phyloP scores from a whole-genome alignment of 2,113 vertebrate species.

The Bos javanicus region DNA sequence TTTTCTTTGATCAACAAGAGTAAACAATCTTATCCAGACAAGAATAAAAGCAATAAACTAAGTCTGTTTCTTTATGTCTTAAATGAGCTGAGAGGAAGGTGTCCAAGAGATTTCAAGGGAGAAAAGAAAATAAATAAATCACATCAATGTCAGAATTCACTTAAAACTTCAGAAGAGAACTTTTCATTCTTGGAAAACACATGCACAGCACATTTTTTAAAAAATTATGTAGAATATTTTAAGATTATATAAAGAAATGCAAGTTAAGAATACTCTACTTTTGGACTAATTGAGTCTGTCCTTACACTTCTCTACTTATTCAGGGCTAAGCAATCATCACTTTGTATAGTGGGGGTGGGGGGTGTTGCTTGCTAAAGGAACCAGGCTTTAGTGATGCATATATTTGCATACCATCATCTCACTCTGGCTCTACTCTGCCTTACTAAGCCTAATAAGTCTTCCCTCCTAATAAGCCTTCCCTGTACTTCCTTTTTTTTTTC shows the following conservation, averaged over 20 bases:
- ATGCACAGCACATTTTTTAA: background rate
- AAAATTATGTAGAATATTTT: background rate
- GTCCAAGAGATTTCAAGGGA: background rate
- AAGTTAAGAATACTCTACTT: background rate
- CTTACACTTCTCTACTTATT: background rate
- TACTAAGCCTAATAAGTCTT: background rate
- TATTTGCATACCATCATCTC: background rate
- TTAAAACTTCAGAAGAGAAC: slow-evolving; percentile 20
- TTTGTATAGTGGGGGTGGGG: background rate
- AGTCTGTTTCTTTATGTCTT: background rate
- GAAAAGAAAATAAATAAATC: background rate
- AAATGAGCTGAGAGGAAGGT: background rate
- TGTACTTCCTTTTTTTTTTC: background rate
- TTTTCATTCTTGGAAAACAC: background rate
- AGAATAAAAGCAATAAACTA: background rate
- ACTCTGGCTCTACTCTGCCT: background rate
- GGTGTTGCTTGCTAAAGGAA: background rate
- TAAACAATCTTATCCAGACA: background rate
- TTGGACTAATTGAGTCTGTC: background rate
- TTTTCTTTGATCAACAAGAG: background rate
- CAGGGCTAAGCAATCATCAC: background rate
- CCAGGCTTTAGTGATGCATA: background rate
- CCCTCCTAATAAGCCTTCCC: background rate
- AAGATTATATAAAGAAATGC: background rate
- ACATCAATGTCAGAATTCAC: background rate